Conservation (phyloP, 2,797 vertebrate genomes). For the Tapirus indicus region DNA sequence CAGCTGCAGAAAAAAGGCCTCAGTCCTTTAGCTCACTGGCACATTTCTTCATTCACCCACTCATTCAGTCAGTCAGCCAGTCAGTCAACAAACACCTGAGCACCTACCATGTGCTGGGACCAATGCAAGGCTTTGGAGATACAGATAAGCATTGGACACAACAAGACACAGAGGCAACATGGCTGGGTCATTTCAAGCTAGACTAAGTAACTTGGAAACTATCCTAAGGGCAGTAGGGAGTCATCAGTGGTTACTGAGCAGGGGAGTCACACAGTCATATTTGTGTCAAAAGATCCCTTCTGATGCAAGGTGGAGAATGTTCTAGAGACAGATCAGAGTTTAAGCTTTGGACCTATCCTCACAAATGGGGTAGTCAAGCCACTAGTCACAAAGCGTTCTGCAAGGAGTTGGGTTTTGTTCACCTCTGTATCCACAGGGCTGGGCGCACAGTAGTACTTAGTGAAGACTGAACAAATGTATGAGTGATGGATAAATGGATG, state of each 20-base stretch:
- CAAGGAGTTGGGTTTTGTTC: not conserved
- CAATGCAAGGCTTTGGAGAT: not conserved
- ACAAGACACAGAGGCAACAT: not conserved
- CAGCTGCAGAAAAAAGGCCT: slow-evolving; percentile 1
- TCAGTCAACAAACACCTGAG: slow-evolving; percentile 13
- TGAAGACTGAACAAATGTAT: not conserved
- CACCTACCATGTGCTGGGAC: not conserved
- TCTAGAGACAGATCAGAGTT: not conserved
- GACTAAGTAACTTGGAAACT: not conserved
- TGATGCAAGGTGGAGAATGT: not conserved
- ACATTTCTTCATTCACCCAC: slow-evolving; percentile 14
- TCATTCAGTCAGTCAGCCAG: not conserved
- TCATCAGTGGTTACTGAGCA: not conserved
- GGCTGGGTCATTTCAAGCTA: not conserved
- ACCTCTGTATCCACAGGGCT: not conserved
- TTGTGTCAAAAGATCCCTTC: not conserved
- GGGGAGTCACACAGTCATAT: not conserved
- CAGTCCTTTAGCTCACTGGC: not conserved
- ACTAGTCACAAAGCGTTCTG: not conserved
- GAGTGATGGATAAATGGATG: not conserved
- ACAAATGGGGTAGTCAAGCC: not conserved
- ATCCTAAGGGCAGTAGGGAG: not conserved
- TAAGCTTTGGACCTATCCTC: not conserved
- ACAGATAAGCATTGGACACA: not conserved
- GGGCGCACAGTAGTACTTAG: not conserved